Conservation (phyloP, 2,113 vertebrate genomes). For the Spea bombifrons region DNA sequence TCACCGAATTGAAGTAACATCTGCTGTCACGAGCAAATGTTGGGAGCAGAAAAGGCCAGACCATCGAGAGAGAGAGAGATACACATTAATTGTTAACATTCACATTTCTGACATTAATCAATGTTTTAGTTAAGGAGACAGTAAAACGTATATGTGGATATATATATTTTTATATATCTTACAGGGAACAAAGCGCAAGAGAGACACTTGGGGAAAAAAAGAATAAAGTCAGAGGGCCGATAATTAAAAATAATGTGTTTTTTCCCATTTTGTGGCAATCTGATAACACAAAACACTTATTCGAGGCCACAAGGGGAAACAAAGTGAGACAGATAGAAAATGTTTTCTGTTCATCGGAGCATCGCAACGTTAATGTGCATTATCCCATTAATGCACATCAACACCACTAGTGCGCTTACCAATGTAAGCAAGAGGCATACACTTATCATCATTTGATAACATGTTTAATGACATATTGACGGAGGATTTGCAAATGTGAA, state of each 20-base stretch:
- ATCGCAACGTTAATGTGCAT: slow-evolving; percentile 88
- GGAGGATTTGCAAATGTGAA: slow-evolving; percentile 90
- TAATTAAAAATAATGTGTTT: slow-evolving; percentile 78
- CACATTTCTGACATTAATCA: slow-evolving; percentile 68
- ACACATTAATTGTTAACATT: slow-evolving; percentile 66
- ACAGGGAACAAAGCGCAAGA: slow-evolving; percentile 46
- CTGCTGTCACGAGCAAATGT: too few relatives aligned
- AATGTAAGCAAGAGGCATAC: slow-evolving; percentile 82
- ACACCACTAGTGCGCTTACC: slow-evolving; percentile 77
- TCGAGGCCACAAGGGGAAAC: slow-evolving; percentile 80
- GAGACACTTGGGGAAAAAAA: slow-evolving; percentile 25
- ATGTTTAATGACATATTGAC: slow-evolving; percentile 99
- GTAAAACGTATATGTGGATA: too few relatives aligned
- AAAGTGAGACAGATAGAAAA: slow-evolving; percentile 85
- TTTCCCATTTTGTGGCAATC: slow-evolving; percentile 67
- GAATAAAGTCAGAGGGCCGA: slow-evolving; percentile 52
- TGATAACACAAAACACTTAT: slow-evolving; percentile 82
- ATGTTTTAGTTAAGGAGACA: slow-evolving; percentile 62
- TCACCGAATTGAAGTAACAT: slow-evolving; percentile 54
- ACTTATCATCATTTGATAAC: slow-evolving; percentile 96
- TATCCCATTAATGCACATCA: slow-evolving; percentile 93
- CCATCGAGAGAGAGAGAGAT: slow-evolving; percentile 59
- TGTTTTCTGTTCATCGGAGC: slow-evolving; percentile 94
- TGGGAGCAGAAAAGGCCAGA: slow-evolving; percentile 64
- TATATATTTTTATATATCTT: background rate